A percentile compares a stretch with the other conserved stretches of the same genome.
phyloP scores from a whole-genome alignment of 2,113 vertebrate species.

The Phalacrocorax aristotelis region DNA sequence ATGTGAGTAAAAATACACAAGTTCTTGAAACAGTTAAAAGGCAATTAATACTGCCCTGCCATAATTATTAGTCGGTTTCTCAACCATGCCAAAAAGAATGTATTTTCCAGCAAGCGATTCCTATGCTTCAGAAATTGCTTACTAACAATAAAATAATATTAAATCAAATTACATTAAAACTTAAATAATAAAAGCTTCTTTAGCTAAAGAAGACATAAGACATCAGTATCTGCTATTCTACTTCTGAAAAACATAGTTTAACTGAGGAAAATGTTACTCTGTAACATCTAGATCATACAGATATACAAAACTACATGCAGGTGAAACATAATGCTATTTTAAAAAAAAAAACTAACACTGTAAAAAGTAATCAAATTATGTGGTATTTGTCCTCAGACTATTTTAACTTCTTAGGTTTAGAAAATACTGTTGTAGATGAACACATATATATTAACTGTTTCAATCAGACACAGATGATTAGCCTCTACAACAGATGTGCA shows the following conservation, averaged over 20 bases:
- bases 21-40: background rate
- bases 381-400: background rate
- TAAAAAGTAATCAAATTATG: background rate
- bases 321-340: background rate
- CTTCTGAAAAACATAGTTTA: background rate
- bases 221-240: background rate
- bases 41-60: background rate
- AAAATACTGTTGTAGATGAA: background rate
- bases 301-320: background rate
- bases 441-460: background rate
- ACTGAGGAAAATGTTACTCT: background rate
- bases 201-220: background rate
- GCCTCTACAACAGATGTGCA: background rate
- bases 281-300: background rate
- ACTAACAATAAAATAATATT: background rate
- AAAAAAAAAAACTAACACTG: background rate
- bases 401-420: background rate
- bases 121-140: background rate
- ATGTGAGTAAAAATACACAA: accelerated
- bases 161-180: background rate
- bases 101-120: background rate
- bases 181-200: background rate
- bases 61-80: background rate
- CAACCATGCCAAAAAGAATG: background rate
- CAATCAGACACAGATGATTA: background rate